Conservation (phyloP, 2,888 invertebrate genomes). For the Heteromurus nitidus region DNA sequence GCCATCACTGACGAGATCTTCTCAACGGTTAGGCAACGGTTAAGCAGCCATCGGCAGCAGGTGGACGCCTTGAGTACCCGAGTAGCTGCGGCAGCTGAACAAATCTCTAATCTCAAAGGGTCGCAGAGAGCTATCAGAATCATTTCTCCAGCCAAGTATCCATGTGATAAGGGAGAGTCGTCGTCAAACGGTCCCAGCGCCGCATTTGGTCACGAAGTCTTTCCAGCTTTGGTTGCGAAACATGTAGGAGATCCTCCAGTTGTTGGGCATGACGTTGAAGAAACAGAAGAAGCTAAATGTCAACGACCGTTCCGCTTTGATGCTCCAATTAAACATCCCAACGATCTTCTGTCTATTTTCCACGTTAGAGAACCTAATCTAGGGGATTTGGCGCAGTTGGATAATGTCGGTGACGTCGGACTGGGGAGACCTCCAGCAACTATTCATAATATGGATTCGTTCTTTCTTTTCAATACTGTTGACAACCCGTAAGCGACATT, state of each 20-base stretch:
- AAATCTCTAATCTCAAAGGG: constrained; percentile 64
- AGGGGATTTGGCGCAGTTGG: constrained; percentile 62
- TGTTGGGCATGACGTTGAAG: constrained; percentile 42
- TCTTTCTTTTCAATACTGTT: constrained; percentile 71
- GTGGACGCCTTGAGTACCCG: constrained; percentile 48
- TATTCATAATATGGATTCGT: constrained; percentile 69
- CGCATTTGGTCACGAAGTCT: constrained; percentile 16
- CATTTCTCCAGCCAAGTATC: constrained; percentile 72
- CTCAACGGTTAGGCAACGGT: constrained; percentile 61
- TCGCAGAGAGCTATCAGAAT: constrained; percentile 69
- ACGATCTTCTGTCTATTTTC: constrained; percentile 69
- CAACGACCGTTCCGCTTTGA: constrained; percentile 51
- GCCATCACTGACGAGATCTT: constrained; percentile 71
- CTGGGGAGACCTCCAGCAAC: constrained; percentile 66
- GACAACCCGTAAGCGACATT: constrained; percentile 72
- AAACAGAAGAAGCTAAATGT: constrained; percentile 30
- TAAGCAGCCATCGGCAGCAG: constrained; percentile 63
- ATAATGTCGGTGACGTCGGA: constrained; percentile 64
- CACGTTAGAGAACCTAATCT: constrained; percentile 67
- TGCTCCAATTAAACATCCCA: constrained; percentile 69
- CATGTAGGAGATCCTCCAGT: constrained; percentile 17
- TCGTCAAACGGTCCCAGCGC: neutral
- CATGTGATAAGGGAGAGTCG: constrained; percentile 51
- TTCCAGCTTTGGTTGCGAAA: constrained; percentile 57
- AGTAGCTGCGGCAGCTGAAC: constrained; percentile 61